phyloP scores from a whole-genome alignment of 2,888 invertebrate species.

The Epinotia ramella region DNA sequence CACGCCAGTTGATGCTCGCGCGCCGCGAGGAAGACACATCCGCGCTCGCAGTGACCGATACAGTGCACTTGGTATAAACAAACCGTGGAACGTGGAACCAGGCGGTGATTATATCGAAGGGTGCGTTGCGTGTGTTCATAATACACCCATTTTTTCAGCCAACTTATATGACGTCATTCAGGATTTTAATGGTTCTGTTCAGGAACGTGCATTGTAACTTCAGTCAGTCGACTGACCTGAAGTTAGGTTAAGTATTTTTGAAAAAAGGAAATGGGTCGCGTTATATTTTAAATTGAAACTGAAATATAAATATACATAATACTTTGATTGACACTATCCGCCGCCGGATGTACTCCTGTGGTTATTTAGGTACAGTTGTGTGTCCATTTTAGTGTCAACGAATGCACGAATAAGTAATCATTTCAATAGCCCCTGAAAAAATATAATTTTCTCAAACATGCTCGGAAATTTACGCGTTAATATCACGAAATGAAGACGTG shows the following conservation, averaged over 20 bases:
- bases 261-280: background rate
- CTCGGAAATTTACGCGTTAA: no score
- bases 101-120: constrained; percentile 59
- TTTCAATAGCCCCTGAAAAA: no score
- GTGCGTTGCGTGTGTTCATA: constrained; percentile 73
- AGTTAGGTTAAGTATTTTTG: background rate
- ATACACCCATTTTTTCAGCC: constrained; percentile 50
- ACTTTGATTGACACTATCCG: no score
- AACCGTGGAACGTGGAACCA: constrained; percentile 53
- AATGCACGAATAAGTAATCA: no score
- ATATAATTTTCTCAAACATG: no score
- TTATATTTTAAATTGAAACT: no score
- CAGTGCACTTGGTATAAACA: constrained; percentile 65
- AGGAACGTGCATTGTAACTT: constrained; percentile 2
- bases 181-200: background rate
- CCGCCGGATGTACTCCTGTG: no score
- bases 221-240: background rate
- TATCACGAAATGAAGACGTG: no score
- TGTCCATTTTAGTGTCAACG: no score
- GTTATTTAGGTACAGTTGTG: no score
- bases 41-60: constrained; percentile 66
- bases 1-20: constrained; percentile 80
- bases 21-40: constrained; percentile 81
- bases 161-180: constrained; percentile 17
- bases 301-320: no score